These are phyloP conservation scores for Scaptomyza graminum DNA, from an alignment of 1,140 invertebrate species.

Conservation along the genomic window DNA sequence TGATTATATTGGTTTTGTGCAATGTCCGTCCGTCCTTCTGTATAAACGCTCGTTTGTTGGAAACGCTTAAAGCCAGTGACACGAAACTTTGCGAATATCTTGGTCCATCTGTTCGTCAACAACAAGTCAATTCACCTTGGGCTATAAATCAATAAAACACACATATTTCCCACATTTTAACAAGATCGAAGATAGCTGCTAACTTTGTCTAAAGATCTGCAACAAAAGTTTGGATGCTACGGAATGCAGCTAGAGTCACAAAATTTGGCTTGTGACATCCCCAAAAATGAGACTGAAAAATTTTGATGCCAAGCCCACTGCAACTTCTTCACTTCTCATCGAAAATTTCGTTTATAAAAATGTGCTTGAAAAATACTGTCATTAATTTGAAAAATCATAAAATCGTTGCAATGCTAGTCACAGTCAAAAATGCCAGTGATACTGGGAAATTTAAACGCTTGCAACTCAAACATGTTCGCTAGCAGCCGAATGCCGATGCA, in stretches of 20 bases:
- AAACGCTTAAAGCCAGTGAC: no score
- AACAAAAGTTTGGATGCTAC: no score
- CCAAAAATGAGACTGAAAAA: conserved; percentile 41
- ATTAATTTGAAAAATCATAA: no score
- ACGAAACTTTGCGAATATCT: background rate
- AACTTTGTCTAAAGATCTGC: no score
- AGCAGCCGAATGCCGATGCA: conserved; percentile 44
- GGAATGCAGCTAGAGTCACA: background rate
- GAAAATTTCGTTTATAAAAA: conserved; percentile 45
- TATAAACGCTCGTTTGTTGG: no score
- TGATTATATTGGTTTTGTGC: no score
- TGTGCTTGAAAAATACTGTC: conserved; percentile 28
- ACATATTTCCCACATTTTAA: no score
- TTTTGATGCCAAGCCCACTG: no score
- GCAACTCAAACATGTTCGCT: conserved; percentile 53
- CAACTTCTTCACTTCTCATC: no score
- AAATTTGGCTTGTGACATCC: conserved; percentile 62
- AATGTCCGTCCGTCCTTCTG: no score
- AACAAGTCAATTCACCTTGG: background rate
- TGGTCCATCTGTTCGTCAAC: background rate
- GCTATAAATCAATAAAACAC: background rate
- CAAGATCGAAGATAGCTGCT: no score
- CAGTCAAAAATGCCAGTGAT: conserved; percentile 22
- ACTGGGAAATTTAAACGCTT: conserved; percentile 25
- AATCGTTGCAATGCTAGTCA: background rate